Percentiles rank a stretch among this genome's conserved stretches.
Conservation (phyloP, 2,888 invertebrate species). For the Brenthis hecate region DNA sequence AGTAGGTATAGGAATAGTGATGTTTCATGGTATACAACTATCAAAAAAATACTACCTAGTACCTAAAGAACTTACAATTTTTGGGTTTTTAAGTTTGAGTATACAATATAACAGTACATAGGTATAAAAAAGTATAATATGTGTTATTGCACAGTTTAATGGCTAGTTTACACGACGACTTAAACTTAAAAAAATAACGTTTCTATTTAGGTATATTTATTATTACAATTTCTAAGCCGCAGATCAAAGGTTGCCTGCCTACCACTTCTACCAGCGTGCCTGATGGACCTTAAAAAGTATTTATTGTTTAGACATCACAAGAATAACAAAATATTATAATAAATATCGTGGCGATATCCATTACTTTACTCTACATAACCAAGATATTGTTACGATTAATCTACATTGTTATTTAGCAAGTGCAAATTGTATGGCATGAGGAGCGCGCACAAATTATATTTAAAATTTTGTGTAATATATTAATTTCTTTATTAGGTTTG, state of each 20-base stretch:
- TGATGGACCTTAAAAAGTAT: too few relatives aligned
- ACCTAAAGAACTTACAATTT: background rate
- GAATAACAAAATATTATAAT: background rate
- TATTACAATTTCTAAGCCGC: background rate
- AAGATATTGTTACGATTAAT: conserved; percentile 9
- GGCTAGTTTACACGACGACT: background rate
- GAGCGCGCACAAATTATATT: conserved; percentile 2
- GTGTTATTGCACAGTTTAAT: background rate
- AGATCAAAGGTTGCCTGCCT: background rate
- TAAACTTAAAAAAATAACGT: background rate
- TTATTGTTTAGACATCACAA: too few relatives aligned
- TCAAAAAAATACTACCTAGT: background rate
- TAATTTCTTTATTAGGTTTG: conserved; percentile 2
- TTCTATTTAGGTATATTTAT: background rate
- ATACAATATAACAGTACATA: background rate
- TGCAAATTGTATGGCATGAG: conserved; percentile 6
- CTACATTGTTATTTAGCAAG: conserved; percentile 3
- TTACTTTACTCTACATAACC: conserved; percentile 20
- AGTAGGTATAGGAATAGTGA: background rate
- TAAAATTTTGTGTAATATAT: background rate
- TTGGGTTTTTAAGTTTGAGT: background rate
- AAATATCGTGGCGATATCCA: conserved; percentile 6
- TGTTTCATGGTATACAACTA: conserved; percentile 2
- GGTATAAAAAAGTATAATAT: background rate
- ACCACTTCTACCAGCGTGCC: background rate